Conservation (phyloP, 2,888 invertebrate species). For the Tipula confusa region DNA sequence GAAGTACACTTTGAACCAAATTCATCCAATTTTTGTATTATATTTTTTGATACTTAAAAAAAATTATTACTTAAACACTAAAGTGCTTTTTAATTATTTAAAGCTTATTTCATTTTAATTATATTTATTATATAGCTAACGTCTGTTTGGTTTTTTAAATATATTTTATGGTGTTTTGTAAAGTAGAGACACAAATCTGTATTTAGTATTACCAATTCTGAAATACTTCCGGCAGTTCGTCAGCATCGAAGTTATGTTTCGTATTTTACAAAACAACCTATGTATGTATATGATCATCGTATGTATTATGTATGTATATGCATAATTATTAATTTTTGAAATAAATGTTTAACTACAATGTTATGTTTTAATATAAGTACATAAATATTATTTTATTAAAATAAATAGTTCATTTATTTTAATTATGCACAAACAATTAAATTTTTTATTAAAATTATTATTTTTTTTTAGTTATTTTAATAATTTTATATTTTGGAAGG, state of each 20-base stretch:
- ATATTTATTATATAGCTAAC: not conserved
- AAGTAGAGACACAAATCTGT: not conserved
- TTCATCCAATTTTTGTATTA: not conserved
- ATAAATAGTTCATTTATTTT: not conserved
- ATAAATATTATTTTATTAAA: not conserved
- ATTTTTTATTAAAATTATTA: not conserved
- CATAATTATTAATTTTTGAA: not conserved
- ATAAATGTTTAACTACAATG: not conserved
- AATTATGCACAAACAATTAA: not conserved
- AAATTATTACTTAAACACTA: not conserved
- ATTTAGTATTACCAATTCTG: too few relatives aligned
- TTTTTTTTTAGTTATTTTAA: not conserved
- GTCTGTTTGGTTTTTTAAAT: not conserved
- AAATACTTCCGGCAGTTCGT: not conserved
- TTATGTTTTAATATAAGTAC: not conserved
- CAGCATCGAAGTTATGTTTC: not conserved
- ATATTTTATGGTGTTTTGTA: not conserved
- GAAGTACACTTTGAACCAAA: slow-evolving; percentile 20
- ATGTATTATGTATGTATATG: not conserved
- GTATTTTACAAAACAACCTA: not conserved
- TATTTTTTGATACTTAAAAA: not conserved
- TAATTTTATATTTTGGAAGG: not conserved
- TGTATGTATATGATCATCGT: not conserved
- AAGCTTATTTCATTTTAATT: not conserved
- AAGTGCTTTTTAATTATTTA: not conserved